Evolutionary conservation across 2,797 vertebrate genomes (phyloP), one percentile per base, ranked within the genome.

Genomic region (Ctenosaura bakeri): DNA sequence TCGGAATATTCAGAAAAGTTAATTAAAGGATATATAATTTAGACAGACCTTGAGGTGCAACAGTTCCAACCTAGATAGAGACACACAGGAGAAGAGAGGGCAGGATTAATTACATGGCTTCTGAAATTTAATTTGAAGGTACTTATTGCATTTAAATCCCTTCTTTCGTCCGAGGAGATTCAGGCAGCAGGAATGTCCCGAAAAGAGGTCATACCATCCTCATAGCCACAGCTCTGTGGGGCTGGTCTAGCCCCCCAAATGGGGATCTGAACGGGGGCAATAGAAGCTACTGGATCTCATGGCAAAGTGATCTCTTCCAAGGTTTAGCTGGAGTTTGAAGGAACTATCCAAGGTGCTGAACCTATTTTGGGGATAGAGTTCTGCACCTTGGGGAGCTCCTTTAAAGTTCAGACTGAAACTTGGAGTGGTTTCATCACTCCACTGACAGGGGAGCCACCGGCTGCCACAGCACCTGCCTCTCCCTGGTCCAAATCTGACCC

Each of bases 21-120:
- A 69, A 66, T 35, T 52, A 32, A 74, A 38, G n/a, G 26, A 38
- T 13, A 64, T n/a, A 18, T 6, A 73, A 14, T 50, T 76, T 29
- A 59, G 88, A 94, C 94, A 2, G 80, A 95, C 96, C 96, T 95
- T 81, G 52, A 2, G 14, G 42, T 85, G 71, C 35, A 0, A 0
- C 71, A 12, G 71, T 69, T 93, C 24, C 7, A 38, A 13, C 78
- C 73, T 89, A 79, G 82, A 87, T 32, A 38, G n/a, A 69, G 32
- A 59, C 8, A 85, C 35, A 6, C 22, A 73, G 90, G 91, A 89
- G 87, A 14, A 0, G 32, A 90, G 46, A 79, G 16, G 59, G 38
- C 4, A 35, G 24, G 66, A 26, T 0, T 1, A 85, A 66, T 0
- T 0, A 90, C 42, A 16, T 14, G 32, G 29, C 14, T 52, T 77